phyloP scores from a whole-genome alignment of 2,113 vertebrate species.

The Syrrhaptes paradoxus region DNA sequence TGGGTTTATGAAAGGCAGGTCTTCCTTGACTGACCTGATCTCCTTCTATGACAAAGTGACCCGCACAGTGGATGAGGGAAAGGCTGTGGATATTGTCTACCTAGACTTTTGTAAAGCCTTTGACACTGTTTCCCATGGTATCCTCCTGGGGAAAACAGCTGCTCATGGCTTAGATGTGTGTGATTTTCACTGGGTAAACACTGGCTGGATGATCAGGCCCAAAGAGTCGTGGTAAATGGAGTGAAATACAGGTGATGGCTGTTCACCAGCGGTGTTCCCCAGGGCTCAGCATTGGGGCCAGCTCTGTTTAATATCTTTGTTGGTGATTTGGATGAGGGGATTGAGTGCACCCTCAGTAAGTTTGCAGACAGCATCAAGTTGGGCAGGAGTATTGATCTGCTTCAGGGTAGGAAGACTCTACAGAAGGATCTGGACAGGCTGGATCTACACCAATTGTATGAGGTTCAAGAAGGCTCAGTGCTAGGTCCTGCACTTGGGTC shows the following conservation, averaged over 20 bases:
- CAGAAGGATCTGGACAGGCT: no score
- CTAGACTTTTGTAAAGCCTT: no score
- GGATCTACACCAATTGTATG: not conserved
- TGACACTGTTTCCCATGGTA: no score
- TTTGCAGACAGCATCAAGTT: not conserved
- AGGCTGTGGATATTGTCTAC: not conserved
- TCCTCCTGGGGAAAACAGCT: not conserved
- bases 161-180: fast-evolving
- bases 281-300: not conserved
- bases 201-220: no score
- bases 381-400: not conserved
- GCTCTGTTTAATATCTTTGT: not conserved
- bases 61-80: not conserved
- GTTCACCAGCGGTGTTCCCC: not conserved
- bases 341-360: not conserved
- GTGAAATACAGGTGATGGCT: not conserved
- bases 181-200: not conserved
- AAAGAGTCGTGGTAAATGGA: not conserved
- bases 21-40: not conserved
- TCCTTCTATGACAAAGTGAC: not conserved
- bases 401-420: not conserved
- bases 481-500: not conserved
- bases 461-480: not conserved
- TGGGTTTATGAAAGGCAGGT: not conserved
- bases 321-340: not conserved